Base-by-base conservation (phyloP, 2,797 vertebrate genomes). In the Chanos chanos region DNA sequence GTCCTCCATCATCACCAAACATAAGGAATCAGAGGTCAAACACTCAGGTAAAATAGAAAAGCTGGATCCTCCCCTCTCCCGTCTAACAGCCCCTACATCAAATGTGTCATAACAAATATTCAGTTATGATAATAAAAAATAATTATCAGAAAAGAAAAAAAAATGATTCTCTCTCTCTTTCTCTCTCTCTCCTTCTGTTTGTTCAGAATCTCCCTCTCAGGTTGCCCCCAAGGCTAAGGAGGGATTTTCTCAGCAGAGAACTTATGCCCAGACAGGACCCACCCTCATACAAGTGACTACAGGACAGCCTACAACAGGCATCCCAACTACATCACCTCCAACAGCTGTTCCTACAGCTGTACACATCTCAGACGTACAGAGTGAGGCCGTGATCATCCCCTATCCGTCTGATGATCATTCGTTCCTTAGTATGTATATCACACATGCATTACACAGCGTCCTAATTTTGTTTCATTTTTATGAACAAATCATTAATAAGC, bases 1-100 rank as follows among this genome's bases (percentile, higher is more conserved):
- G 3, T 94, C 91, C 0, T 87, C 91, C 1, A 75, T 92, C 66
- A 84, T 95, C 47, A 85, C 85, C 18, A 84, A 85, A 54, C 91
- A 93, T 55, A 72, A 85, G 69, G 75, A 0, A 25, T 78, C 81
- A 1, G 73, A 76, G 13, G 44, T 50, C 0, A 72, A 60, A 18
- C 73, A 74, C 51, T 64, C 87, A 71, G 89, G 89, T 92, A 66
- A 54, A 22, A 44, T 30, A 56, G 19, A 22, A 24, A 6, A 40
- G 15, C 12, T 3, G 21, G 4, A 48, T 50, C 5, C 1, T 27
- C 9, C 34, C 24, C 21, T 19, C n/a, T n/a, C n/a, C n/a, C n/a
- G n/a, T n/a, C n/a, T n/a, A n/a, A n/a, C n/a, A n/a, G n/a, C n/a
- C n/a, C n/a, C n/a, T n/a, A n/a, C n/a, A n/a, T 44, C 24, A 12